phyloP scores from a whole-genome alignment of 2,888 invertebrate species.

The Drosophila mulleri region DNA sequence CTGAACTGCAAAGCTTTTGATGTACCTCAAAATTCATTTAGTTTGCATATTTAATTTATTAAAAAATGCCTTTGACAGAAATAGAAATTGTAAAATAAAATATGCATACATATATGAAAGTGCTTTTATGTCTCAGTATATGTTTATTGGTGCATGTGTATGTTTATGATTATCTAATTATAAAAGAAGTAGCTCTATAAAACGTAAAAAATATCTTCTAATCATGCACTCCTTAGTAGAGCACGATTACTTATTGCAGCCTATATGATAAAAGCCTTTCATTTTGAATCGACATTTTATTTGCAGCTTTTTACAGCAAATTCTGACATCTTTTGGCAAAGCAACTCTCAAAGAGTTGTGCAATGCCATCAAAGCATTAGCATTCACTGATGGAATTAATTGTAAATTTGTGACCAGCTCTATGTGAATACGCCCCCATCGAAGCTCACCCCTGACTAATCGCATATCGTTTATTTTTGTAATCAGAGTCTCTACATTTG shows the following conservation, averaged over 20 bases:
- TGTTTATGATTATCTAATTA: too few species aligned
- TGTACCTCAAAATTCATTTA: background rate
- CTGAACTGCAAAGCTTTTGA: background rate
- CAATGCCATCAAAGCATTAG: background rate
- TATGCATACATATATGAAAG: background rate
- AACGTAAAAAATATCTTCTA: background rate
- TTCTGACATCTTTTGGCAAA: background rate
- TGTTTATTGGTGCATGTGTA: too few species aligned
- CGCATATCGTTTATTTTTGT: constrained; percentile 11
- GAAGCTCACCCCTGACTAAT: background rate
- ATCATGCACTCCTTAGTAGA: background rate
- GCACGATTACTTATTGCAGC: background rate
- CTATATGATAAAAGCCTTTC: too few species aligned
- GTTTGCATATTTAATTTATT: background rate
- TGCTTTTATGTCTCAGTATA: too few species aligned
- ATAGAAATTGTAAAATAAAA: background rate
- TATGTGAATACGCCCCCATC: too few species aligned
- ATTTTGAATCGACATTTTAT: background rate
- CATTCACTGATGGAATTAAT: constrained; percentile 1
- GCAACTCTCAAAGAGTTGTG: background rate
- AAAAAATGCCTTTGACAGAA: background rate
- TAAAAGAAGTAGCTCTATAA: background rate
- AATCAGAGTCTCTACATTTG: constrained; percentile 14
- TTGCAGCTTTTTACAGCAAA: background rate
- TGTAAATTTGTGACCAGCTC: background rate